Conservation (phyloP, 2,888 invertebrate genomes). For the Temnothorax rugatulus region DNA sequence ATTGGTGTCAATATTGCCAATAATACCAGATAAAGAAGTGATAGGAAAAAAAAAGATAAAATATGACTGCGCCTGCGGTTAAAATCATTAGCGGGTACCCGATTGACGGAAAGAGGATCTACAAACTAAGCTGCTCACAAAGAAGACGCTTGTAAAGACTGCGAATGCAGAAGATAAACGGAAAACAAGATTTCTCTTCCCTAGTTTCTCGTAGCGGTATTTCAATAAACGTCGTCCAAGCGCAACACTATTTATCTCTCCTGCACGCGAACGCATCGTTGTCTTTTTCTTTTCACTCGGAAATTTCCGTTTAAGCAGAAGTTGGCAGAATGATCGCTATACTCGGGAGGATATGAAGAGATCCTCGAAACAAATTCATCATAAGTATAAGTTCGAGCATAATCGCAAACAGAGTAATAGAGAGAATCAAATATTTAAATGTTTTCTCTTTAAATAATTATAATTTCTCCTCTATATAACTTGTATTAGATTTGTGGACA, state of each 20-base stretch:
- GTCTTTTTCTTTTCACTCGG: slow-evolving; percentile 34
- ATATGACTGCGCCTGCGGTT: slow-evolving; percentile 14
- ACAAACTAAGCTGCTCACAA: slow-evolving; percentile 62
- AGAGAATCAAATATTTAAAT: not conserved
- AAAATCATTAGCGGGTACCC: slow-evolving; percentile 30
- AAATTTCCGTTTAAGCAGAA: not conserved
- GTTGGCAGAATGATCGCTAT: slow-evolving; percentile 5
- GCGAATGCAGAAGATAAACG: slow-evolving; percentile 34
- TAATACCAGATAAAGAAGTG: slow-evolving; percentile 16
- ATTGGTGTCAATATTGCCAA: not conserved
- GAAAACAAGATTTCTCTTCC: slow-evolving; percentile 55
- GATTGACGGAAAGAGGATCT: slow-evolving; percentile 51
- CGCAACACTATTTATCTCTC: slow-evolving; percentile 66
- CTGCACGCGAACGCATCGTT: slow-evolving; percentile 45
- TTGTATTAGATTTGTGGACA: not conserved
- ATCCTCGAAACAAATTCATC: not conserved
- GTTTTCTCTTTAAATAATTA: slow-evolving; percentile 2
- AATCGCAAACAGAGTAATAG: not conserved
- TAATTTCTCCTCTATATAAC: not conserved
- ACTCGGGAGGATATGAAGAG: not conserved
- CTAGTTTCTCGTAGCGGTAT: slow-evolving; percentile 45
- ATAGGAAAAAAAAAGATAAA: slow-evolving; percentile 28
- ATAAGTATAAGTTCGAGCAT: not conserved
- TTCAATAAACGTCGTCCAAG: slow-evolving; percentile 66
- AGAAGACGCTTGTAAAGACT: slow-evolving; percentile 46